phyloP scores from a whole-genome alignment of 1,140 invertebrate species.

The Potamilus streckersoni region DNA sequence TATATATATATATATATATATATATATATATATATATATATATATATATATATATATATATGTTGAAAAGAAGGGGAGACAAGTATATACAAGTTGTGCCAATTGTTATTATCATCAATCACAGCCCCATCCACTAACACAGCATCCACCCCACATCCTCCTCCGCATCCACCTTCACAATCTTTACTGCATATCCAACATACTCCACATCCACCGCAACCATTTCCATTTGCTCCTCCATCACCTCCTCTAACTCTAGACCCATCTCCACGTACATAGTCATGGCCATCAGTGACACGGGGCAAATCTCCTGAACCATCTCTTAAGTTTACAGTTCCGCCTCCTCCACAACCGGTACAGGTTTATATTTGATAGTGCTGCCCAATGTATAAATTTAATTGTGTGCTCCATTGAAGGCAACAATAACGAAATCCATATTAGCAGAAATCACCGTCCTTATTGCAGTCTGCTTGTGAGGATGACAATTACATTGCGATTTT shows the following conservation, averaged over 20 bases:
- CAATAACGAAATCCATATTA: slow-evolving; percentile 45
- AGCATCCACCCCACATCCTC: neutral
- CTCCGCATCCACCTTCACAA: neutral
- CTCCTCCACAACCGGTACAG: slow-evolving; percentile 31
- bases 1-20: too few species aligned
- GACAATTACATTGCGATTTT: too few species aligned
- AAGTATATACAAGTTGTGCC: too few species aligned
- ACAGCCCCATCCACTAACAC: neutral
- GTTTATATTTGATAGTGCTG: slow-evolving; percentile 15
- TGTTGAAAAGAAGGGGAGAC: too few species aligned
- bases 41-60: too few species aligned
- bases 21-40: too few species aligned
- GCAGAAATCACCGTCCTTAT: slow-evolving; percentile 42
- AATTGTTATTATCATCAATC: neutral
- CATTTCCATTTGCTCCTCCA: neutral
- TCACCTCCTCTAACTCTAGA: neutral
- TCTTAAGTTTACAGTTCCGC: neutral
- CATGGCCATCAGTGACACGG: neutral
- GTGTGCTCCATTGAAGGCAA: slow-evolving; percentile 46
- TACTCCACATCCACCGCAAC: too few species aligned
- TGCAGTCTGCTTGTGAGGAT: neutral
- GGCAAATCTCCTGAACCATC: neutral
- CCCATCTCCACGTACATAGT: neutral
- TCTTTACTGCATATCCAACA: too few species aligned
- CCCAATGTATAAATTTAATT: slow-evolving; percentile 47